Evolutionary conservation across 2,797 vertebrate species (phyloP).

Genomic region (Enteromius treurensis): DNA sequence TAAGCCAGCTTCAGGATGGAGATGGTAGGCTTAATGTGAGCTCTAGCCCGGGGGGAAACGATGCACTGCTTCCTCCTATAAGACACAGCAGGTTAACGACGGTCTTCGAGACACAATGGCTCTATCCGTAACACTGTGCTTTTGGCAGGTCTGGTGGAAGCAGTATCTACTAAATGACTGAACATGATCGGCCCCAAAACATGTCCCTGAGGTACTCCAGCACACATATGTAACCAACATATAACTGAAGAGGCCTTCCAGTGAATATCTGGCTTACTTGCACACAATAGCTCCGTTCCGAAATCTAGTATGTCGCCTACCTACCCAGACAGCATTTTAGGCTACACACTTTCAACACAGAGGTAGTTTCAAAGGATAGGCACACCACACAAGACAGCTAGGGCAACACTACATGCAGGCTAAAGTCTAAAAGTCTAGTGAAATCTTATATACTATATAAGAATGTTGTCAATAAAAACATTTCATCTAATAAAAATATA

Average conservation of each 20-base stretch:
- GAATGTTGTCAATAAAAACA: too few species aligned
- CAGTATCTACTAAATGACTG: constrained; percentile 14
- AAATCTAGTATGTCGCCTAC: background rate
- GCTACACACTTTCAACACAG: background rate
- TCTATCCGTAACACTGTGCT: background rate
- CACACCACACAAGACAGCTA: background rate
- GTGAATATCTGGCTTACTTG: background rate
- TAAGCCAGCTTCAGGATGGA: background rate
- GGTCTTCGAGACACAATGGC: background rate
- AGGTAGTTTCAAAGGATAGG: background rate
- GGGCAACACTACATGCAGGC: background rate
- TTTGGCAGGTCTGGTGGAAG: background rate
- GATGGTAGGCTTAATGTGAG: constrained; percentile 8
- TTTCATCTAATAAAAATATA: background rate
- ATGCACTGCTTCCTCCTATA: background rate
- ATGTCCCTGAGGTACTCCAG: background rate
- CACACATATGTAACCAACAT: background rate
- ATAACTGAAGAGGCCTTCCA: background rate
- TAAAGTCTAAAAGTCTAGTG: too few species aligned
- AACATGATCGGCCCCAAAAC: background rate
- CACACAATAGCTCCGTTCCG: background rate
- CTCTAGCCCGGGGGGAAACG: background rate
- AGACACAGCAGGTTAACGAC: background rate
- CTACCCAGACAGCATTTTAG: background rate
- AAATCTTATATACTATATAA: background rate